These are phyloP conservation scores for Acanthiza pusilla DNA, from an alignment of 2,797 vertebrate species.

Conservation along the genomic window DNA sequence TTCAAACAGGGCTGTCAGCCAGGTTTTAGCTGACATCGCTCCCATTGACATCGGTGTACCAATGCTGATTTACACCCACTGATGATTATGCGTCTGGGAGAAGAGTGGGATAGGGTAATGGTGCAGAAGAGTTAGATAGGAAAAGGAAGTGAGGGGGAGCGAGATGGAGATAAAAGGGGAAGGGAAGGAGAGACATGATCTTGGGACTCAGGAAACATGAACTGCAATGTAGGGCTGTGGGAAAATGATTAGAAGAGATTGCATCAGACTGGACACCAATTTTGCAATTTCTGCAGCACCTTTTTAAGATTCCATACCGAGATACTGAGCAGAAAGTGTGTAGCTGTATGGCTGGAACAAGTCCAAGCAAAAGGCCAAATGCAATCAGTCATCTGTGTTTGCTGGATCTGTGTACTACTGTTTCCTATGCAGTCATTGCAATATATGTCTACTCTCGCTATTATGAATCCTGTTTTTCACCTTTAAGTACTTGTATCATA, in stretches of 20 bases:
- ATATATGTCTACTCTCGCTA: background rate
- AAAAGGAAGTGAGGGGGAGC: constrained; percentile 10
- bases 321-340: constrained; percentile 18
- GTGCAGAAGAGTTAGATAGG: background rate
- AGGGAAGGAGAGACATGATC: background rate
- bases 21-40: background rate
- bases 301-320: constrained; percentile 33
- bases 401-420: background rate
- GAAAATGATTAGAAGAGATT: constrained; percentile 39
- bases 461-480: background rate
- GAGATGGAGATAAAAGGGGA: constrained; percentile 30
- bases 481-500: background rate
- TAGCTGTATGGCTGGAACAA: constrained; percentile 14
- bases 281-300: constrained; percentile 48
- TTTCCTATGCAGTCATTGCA: constrained; percentile 30
- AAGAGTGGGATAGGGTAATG: background rate
- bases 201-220: background rate
- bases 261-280: constrained; percentile 19
- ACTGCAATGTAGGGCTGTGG: background rate
- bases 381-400: constrained; percentile 18
- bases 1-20: constrained; percentile 7
- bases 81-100: constrained; percentile 8
- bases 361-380: constrained; percentile 30
- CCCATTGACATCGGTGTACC: background rate
- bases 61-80: background rate